A percentile compares a stretch with the other conserved stretches of the same genome.
Evolutionary conservation across 1,140 invertebrate genomes (phyloP).

Genomic region (Apolygus lucorum): DNA sequence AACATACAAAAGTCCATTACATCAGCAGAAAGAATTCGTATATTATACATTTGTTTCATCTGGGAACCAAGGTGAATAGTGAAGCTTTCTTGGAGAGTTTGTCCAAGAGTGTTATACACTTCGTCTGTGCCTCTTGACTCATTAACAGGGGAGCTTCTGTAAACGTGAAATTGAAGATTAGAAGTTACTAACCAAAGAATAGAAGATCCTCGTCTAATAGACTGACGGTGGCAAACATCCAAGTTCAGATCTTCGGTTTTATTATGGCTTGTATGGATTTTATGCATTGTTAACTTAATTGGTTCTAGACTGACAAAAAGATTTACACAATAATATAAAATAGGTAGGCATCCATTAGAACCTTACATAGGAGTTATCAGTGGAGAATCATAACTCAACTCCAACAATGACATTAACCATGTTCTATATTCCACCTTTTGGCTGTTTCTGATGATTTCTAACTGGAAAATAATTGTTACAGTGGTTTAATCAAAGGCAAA

Average conservation of each 20-base stretch:
- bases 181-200: no score
- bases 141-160: constrained; percentile 30
- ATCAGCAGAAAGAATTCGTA: constrained; percentile 78
- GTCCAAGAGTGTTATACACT: constrained; percentile 20
- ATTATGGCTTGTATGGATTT: no score
- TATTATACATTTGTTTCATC: constrained; percentile 97
- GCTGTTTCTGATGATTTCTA: constrained; percentile 59
- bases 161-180: no score
- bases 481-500: no score
- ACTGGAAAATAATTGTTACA: no score
- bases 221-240: no score
- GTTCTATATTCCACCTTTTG: constrained; percentile 66
- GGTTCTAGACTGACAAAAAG: no score
- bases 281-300: no score
- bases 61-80: constrained; percentile 95
- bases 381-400: constrained; percentile 23
- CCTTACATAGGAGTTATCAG: not conserved
- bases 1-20: constrained; percentile 74
- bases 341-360: no score
- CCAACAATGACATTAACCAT: constrained; percentile 56
- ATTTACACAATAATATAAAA: no score
- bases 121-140: constrained; percentile 2
- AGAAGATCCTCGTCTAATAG: no score
- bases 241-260: no score
- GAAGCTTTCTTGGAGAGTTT: constrained; percentile 80